Conservation (phyloP, 2,113 vertebrate genomes). For the Oryzias javanicus region DNA sequence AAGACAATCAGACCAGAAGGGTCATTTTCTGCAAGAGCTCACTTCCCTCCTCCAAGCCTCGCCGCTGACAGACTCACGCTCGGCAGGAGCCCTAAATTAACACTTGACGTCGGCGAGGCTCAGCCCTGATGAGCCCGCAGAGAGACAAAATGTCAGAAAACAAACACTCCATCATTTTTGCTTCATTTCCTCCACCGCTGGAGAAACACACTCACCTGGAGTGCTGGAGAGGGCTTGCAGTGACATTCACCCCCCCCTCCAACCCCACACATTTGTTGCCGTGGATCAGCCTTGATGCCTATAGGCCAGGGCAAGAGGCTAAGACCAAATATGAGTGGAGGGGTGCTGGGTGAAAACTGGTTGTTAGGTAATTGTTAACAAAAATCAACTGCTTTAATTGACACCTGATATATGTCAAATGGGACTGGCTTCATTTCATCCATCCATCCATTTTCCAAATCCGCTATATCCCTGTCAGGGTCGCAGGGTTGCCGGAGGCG, state of each 20-base stretch:
- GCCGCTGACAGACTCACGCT: slow-evolving; percentile 82
- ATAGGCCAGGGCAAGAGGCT: slow-evolving; percentile 71
- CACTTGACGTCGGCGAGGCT: slow-evolving; percentile 82
- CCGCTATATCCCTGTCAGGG: too few relatives aligned
- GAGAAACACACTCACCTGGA: slow-evolving; percentile 85
- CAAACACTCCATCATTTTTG: slow-evolving; percentile 89
- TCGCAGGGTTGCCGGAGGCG: too few relatives aligned
- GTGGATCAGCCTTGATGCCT: slow-evolving; percentile 70
- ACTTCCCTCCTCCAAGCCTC: slow-evolving; percentile 81
- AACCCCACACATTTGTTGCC: slow-evolving; percentile 69
- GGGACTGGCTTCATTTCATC: neutral
- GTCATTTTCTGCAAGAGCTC: slow-evolving; percentile 90
- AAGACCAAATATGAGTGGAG: slow-evolving; percentile 48
- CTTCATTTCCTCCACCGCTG: slow-evolving; percentile 82
- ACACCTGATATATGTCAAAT: slow-evolving; percentile 43
- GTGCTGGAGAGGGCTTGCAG: slow-evolving; percentile 73
- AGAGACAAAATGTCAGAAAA: slow-evolving; percentile 82
- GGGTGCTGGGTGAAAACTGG: slow-evolving; percentile 29
- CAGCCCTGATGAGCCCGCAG: slow-evolving; percentile 80
- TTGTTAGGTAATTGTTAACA: slow-evolving; percentile 35
- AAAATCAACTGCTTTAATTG: slow-evolving; percentile 21
- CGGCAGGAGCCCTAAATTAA: slow-evolving; percentile 88
- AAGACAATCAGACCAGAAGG: slow-evolving; percentile 88
- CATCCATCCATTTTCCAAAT: too few relatives aligned
- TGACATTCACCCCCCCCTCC: slow-evolving; percentile 72